Conservation (phyloP, 2,797 vertebrate genomes). For the Diglossa cyanea region DNA sequence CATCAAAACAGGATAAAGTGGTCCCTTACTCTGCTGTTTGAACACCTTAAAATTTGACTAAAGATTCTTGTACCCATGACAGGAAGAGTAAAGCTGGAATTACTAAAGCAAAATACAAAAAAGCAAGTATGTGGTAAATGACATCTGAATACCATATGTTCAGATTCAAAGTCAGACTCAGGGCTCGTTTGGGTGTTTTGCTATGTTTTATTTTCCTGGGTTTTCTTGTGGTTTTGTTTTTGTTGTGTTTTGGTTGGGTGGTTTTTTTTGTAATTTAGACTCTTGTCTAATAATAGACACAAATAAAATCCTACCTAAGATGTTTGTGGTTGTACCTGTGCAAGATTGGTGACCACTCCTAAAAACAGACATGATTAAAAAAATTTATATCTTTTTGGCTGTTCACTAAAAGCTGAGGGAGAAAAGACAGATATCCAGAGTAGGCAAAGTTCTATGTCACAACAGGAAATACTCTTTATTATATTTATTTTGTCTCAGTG, state of each 20-base stretch:
- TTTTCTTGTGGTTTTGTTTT: fast-evolving
- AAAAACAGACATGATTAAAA: not conserved
- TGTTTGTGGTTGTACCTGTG: not conserved
- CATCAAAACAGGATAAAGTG: not conserved
- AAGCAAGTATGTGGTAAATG: not conserved
- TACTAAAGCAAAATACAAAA: not conserved
- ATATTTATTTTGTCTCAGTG: not conserved
- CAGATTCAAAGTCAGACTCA: not conserved
- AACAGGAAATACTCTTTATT: not conserved
- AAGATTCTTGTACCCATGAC: not conserved
- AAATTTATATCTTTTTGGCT: not conserved
- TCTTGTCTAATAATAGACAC: not conserved
- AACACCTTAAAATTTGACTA: not conserved
- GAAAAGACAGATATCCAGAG: not conserved
- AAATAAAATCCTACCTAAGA: not conserved
- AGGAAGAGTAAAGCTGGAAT: not conserved
- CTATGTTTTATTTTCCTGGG: not conserved
- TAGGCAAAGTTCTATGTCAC: not conserved
- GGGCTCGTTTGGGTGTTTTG: not conserved
- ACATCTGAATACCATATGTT: not conserved
- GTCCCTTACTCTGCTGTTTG: not conserved
- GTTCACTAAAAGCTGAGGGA: not conserved
- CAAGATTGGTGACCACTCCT: not conserved
- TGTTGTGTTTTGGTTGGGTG: not conserved
- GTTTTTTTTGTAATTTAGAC: not conserved